Evolutionary conservation across 2,113 vertebrate genomes (phyloP).

Genomic region (Syrmaticus mikado): DNA sequence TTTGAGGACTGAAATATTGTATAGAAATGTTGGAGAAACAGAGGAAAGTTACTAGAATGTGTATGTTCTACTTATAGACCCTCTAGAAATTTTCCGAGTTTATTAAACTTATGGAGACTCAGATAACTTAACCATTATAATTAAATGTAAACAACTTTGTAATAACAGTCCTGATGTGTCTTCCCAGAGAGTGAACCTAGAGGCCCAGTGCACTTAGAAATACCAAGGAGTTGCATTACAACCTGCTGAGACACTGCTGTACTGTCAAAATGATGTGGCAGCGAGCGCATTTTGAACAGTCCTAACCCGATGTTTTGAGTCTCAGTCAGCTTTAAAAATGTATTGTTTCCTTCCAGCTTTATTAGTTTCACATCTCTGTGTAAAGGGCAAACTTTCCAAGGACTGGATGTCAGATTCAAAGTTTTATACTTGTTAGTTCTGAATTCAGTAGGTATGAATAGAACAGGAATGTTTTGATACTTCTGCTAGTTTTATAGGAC

Average conservation of each 20-base stretch:
- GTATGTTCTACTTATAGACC: slow-evolving; percentile 26
- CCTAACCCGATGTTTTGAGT: slow-evolving; percentile 51
- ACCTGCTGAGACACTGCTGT: slow-evolving; percentile 66
- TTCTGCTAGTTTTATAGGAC: background rate
- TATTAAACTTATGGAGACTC: slow-evolving; percentile 34
- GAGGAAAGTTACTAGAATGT: slow-evolving; percentile 27
- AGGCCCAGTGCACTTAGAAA: slow-evolving; percentile 71
- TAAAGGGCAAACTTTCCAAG: slow-evolving; percentile 36
- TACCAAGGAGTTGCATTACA: slow-evolving; percentile 68
- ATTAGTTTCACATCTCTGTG: slow-evolving; percentile 43
- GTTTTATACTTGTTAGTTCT: slow-evolving; percentile 16
- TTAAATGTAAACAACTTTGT: slow-evolving; percentile 66
- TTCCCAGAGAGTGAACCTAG: slow-evolving; percentile 63
- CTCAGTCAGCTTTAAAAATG: slow-evolving; percentile 70
- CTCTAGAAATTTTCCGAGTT: slow-evolving; percentile 44
- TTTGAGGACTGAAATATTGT: slow-evolving; percentile 66
- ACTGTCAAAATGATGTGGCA: slow-evolving; percentile 71
- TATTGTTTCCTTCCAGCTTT: slow-evolving; percentile 62
- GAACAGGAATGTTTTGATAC: background rate
- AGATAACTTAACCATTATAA: slow-evolving; percentile 42
- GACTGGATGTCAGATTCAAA: slow-evolving; percentile 13
- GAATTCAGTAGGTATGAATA: background rate
- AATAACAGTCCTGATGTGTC: slow-evolving; percentile 23
- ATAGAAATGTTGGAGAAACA: slow-evolving; percentile 23
- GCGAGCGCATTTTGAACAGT: slow-evolving; percentile 17